Evolutionary conservation across 1,140 invertebrate species (phyloP), one percentile per base, ranked within the genome.

Genomic region (Drosophila seguyi): DNA sequence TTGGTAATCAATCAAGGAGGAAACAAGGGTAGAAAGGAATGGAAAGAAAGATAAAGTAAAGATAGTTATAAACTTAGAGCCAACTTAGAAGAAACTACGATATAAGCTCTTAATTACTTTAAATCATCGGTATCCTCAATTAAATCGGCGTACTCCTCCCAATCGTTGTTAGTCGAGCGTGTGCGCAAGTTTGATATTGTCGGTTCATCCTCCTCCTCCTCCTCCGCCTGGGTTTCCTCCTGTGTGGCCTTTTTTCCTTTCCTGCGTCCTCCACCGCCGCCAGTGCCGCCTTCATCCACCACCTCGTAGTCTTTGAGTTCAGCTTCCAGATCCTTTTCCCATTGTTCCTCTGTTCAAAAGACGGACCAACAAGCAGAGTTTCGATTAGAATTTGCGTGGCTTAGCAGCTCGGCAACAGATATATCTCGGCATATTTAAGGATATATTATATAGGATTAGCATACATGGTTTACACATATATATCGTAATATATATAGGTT

Each of bases 271-370:
- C 34, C 31, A 8, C 71, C 71, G 6, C 69, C 48, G n/a, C 47
- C 45, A 25, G 88, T 75, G 56, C 74, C 78, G 41, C 92, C 88
- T 69, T 94, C 94, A 66, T 95, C 95, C 10, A 98, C 96, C 61
- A 98, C 96, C 93, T 98, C 97, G 93, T 97, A 98, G 92, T 98
- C 97, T 93, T 98, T 97, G 73, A 98, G 94, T 94, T 98, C 97
- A 52, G 97, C 96, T 93, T 98, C 97, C 90, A 98, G 94, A 93
- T 98, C 97, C 88, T 97, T 96, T 94, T 98, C 97, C 97, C 97
- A 98, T 94, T 98, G 97, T 94, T 98, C 97, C 95, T 97, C 96
- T 95, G 93, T 57, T n/a, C 75, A 67, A 86, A 79, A 66, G 81
- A 77, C 29, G 47, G 48, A 66, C 39, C 56, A 53, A 57, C 31